A percentile compares a stretch with the other conserved stretches of the same genome.
Conservation (phyloP, 2,113 vertebrate species). For the Himantopus leucocephalus region DNA sequence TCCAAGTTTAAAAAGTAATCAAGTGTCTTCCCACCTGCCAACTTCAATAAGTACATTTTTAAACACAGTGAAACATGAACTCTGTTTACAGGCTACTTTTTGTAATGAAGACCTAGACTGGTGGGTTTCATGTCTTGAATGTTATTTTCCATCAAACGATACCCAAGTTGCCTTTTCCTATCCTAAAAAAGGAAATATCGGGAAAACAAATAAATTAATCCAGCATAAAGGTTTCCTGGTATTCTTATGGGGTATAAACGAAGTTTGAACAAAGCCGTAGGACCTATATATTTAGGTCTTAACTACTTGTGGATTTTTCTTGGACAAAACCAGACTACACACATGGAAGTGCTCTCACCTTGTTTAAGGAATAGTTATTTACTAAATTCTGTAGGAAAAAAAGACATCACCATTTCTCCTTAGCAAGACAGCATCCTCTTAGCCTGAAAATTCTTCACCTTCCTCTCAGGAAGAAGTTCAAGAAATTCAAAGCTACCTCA, state of each 20-base stretch:
- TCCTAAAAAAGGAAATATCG: neutral
- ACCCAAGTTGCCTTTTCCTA: neutral
- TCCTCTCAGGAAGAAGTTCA: neutral
- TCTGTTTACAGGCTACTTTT: neutral
- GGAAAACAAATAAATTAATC: neutral
- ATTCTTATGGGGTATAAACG: neutral
- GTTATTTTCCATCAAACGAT: neutral
- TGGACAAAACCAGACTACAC: neutral
- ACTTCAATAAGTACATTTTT: neutral
- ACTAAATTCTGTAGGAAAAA: neutral
- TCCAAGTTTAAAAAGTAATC: neutral
- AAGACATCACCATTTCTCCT: neutral
- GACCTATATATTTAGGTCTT: neutral
- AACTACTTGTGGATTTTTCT: neutral
- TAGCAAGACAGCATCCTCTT: neutral
- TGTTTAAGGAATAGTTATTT: neutral
- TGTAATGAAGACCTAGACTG: neutral
- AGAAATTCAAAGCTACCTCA: neutral
- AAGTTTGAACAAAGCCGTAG: neutral
- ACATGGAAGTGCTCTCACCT: neutral
- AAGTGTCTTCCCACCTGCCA: neutral
- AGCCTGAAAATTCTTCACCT: neutral
- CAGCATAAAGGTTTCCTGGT: neutral
- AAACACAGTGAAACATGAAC: neutral
- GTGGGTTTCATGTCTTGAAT: neutral